phyloP scores from a whole-genome alignment of 2,113 vertebrate genomes.

The Synodontis membranacea region DNA sequence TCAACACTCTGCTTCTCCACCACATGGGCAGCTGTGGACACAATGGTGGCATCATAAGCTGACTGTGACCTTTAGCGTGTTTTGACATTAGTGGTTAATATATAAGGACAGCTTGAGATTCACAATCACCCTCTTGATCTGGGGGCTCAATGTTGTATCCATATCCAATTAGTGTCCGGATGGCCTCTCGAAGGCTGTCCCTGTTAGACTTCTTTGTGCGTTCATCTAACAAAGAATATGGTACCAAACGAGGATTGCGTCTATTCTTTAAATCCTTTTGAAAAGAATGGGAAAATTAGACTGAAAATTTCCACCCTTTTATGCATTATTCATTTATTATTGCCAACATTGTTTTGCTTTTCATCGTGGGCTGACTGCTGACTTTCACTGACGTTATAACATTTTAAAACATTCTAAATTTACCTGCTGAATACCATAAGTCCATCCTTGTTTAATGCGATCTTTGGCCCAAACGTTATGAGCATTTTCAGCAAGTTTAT shows the following conservation, averaged over 20 bases:
- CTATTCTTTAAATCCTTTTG: slow-evolving; percentile 92
- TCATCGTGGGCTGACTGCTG: background rate
- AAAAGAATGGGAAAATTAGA: slow-evolving; percentile 33
- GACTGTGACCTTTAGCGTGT: no score
- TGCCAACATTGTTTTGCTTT: background rate
- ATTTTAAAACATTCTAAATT: background rate
- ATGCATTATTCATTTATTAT: no score
- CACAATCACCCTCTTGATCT: slow-evolving; percentile 84
- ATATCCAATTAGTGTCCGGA: slow-evolving; percentile 91
- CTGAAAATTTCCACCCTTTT: background rate
- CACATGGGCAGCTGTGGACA: slow-evolving; percentile 73
- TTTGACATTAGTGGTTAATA: background rate
- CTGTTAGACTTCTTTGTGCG: slow-evolving; percentile 97
- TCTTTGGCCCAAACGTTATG: slow-evolving; percentile 99
- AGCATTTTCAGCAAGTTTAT: slow-evolving; percentile 98
- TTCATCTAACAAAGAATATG: slow-evolving; percentile 92
- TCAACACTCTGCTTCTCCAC: slow-evolving; percentile 83
- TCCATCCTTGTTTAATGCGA: slow-evolving; percentile 99
- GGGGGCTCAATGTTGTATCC: slow-evolving; percentile 93
- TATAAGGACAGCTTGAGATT: background rate
- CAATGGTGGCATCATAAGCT: background rate
- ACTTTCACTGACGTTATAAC: background rate
- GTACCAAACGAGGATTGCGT: slow-evolving; percentile 93
- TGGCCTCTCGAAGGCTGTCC: slow-evolving; percentile 94
- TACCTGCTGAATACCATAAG: slow-evolving; percentile 98